Percentiles rank a stretch among this genome's conserved stretches.
phyloP scores from a whole-genome alignment of 1,140 invertebrate genomes.

The Lepidostoma basale region DNA sequence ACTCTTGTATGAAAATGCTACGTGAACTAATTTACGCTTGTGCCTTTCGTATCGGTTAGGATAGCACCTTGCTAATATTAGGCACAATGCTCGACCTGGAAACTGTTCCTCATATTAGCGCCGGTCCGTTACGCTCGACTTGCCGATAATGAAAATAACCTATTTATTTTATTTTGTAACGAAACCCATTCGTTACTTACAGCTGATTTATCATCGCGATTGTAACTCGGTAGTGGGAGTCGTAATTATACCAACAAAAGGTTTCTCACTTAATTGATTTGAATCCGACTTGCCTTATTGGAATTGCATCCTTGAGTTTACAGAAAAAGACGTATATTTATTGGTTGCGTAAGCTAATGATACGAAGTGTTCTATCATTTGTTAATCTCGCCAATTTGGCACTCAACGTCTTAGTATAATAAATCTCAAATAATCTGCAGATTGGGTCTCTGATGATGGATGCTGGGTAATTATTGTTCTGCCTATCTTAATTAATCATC shows the following conservation, averaged over 20 bases:
- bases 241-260: background rate
- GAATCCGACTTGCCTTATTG: background rate
- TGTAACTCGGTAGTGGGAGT: background rate
- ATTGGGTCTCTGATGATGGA: no score
- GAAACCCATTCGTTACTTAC: no score
- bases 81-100: background rate
- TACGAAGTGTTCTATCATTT: no score
- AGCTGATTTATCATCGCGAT: no score
- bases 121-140: background rate
- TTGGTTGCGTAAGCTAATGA: slow-evolving; percentile 18
- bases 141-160: background rate
- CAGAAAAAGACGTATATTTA: background rate
- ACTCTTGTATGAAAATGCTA: no score
- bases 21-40: no score
- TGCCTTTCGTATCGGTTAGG: background rate
- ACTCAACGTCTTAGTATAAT: no score
- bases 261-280: background rate
- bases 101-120: background rate
- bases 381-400: no score
- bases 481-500: no score
- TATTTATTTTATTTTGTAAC: no score
- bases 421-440: no score
- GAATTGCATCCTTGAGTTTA: background rate
- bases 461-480: no score
- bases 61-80: background rate